Evolutionary conservation across 2,888 invertebrate genomes (phyloP).

Genomic region (Deilephila elpenor): DNA sequence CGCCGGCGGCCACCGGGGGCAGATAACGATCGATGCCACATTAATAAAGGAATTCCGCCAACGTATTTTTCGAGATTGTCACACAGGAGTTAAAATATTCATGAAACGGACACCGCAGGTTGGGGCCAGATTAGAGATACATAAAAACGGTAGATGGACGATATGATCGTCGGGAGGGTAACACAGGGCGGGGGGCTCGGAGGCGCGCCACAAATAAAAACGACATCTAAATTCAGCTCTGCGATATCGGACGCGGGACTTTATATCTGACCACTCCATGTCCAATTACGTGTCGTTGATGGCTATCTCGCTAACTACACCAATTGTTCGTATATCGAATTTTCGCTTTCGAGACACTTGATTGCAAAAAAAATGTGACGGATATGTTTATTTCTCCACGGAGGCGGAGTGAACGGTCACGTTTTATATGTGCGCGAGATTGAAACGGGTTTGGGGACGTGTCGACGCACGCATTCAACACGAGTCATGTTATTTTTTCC

Average conservation of each 20-base stretch:
- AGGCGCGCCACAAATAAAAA: conserved; percentile 58
- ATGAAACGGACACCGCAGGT: conserved; percentile 69
- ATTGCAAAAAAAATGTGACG: conserved; percentile 54
- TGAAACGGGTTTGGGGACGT: conserved; percentile 67
- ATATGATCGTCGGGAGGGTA: conserved; percentile 51
- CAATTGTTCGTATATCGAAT: conserved; percentile 51
- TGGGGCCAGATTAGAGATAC: conserved; percentile 68
- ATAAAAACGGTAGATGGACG: conserved; percentile 62
- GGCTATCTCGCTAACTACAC: conserved; percentile 49
- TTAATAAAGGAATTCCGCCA: conserved; percentile 75
- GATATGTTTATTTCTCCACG: conserved; percentile 67
- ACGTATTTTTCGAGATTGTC: conserved; percentile 70
- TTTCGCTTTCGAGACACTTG: conserved; percentile 57
- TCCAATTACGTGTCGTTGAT: conserved; percentile 58
- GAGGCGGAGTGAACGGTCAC: conserved; percentile 71
- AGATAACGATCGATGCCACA: conserved; percentile 67
- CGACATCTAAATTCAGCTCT: conserved; percentile 59
- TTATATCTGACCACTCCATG: conserved; percentile 58
- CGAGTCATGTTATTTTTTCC: conserved; percentile 52
- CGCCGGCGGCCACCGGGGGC: conserved; percentile 55
- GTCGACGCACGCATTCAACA: conserved; percentile 66
- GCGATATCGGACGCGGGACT: conserved; percentile 45
- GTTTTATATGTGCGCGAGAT: conserved; percentile 70
- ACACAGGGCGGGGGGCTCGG: conserved; percentile 49
- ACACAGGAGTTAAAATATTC: conserved; percentile 78